These are phyloP conservation scores for Catalaphyllia jardinei DNA, from an alignment of 64 coral and sea anemone genomes.

Conservation along the genomic window DNA sequence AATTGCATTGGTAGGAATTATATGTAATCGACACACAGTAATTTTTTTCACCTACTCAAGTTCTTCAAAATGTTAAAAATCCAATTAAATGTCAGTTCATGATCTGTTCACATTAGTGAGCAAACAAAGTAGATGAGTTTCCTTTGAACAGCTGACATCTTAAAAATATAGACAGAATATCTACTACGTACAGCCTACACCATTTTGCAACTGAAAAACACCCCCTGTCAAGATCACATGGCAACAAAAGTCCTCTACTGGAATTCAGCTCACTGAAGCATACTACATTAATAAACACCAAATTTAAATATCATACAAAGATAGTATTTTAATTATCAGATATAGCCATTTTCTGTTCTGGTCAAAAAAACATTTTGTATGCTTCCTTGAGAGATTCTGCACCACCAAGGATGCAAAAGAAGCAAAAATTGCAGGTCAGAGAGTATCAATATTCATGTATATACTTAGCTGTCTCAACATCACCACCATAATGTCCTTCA, in stretches of 20 bases:
- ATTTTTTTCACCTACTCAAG: neutral
- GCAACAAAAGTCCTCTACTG: neutral
- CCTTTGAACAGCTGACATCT: neutral
- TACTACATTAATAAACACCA: neutral
- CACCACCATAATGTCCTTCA: no score
- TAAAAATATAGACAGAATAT: neutral
- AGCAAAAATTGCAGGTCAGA: no score
- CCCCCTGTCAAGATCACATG: neutral
- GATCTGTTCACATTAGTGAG: neutral
- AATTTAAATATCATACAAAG: neutral
- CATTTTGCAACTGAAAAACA: constrained; percentile 3
- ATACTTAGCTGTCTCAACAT: no score
- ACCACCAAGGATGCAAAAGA: no score
- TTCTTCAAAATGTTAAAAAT: neutral
- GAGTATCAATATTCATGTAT: no score
- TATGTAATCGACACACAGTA: no score
- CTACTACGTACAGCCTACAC: neutral
- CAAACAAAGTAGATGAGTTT: neutral
- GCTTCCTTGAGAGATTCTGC: no score
- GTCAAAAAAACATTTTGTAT: no score
- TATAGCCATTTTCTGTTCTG: no score
- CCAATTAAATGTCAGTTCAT: neutral
- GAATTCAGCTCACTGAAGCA: neutral
- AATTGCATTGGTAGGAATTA: no score
- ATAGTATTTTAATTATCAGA: no score